Conservation (phyloP, 2,113 vertebrate genomes). For the Acrocephalus kingi region DNA sequence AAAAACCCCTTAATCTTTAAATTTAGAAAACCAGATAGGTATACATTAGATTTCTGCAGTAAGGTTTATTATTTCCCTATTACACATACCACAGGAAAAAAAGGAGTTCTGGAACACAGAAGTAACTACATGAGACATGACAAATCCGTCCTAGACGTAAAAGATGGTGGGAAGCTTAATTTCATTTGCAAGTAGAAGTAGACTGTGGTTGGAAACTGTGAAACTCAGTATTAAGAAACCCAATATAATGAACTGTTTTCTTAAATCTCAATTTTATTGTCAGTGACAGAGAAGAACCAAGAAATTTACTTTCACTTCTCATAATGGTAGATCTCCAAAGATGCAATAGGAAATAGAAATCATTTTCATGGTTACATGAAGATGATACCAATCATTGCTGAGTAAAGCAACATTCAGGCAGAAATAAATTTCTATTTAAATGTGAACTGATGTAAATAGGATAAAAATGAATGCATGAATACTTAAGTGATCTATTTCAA, state of each 20-base stretch:
- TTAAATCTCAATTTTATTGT: neutral
- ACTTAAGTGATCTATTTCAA: conserved; percentile 11
- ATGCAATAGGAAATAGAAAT: neutral
- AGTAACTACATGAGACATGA: neutral
- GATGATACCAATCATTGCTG: neutral
- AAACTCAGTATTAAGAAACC: neutral
- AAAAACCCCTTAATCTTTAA: neutral
- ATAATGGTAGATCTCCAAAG: neutral
- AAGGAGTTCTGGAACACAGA: neutral
- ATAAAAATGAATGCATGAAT: conserved; percentile 6
- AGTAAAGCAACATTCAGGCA: neutral
- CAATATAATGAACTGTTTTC: neutral
- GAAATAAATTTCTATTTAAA: conserved; percentile 9
- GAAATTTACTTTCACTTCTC: neutral
- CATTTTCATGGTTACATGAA: neutral
- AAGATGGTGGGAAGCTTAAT: neutral
- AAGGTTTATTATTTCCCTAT: neutral
- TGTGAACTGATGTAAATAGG: neutral
- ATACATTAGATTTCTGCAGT: neutral
- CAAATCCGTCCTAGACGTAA: neutral
- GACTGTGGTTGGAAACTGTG: neutral
- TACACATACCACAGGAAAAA: neutral
- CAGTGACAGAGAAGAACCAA: neutral
- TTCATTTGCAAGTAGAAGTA: neutral
- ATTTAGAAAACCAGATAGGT: neutral